Conservation (phyloP, 2,888 invertebrate genomes). For the Marronus borbonicus region DNA sequence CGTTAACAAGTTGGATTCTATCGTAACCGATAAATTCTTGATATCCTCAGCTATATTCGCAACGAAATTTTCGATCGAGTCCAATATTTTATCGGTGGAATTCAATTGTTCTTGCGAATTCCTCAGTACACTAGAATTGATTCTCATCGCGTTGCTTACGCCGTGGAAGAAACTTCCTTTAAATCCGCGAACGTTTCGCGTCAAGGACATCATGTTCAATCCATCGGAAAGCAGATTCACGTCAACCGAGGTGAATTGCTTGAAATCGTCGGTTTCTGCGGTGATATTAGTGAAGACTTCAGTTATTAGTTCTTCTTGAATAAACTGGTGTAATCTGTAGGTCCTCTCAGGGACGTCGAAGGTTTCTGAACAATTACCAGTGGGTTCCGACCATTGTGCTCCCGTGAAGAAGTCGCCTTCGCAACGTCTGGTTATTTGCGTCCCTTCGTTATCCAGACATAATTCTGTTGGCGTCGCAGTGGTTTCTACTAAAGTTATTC, state of each 20-base stretch:
- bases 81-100: constrained; percentile 48
- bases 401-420: constrained; percentile 40
- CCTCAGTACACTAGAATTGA: constrained; percentile 28
- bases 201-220: constrained; percentile 21
- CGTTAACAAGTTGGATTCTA: constrained; percentile 27
- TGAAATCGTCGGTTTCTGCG: background rate
- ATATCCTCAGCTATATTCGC: constrained; percentile 31
- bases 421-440: constrained; percentile 32
- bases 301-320: background rate
- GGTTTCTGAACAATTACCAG: constrained; percentile 2
- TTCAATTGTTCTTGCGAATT: constrained; percentile 33
- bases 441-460: constrained; percentile 33
- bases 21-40: constrained; percentile 3
- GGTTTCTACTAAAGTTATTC: constrained; percentile 4
- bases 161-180: constrained; percentile 28
- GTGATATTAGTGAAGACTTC: constrained; percentile 27
- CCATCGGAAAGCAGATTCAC: constrained; percentile 33
- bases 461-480: constrained; percentile 12
- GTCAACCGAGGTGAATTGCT: constrained; percentile 31
- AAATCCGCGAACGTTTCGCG: constrained; percentile 2
- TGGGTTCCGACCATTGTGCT: constrained; percentile 33
- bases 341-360: constrained; percentile 12
- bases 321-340: background rate
- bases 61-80: constrained; percentile 45
- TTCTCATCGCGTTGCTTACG: constrained; percentile 39